Base-by-base conservation (phyloP, 1,140 invertebrate species). In the Papilio helenus region DNA sequence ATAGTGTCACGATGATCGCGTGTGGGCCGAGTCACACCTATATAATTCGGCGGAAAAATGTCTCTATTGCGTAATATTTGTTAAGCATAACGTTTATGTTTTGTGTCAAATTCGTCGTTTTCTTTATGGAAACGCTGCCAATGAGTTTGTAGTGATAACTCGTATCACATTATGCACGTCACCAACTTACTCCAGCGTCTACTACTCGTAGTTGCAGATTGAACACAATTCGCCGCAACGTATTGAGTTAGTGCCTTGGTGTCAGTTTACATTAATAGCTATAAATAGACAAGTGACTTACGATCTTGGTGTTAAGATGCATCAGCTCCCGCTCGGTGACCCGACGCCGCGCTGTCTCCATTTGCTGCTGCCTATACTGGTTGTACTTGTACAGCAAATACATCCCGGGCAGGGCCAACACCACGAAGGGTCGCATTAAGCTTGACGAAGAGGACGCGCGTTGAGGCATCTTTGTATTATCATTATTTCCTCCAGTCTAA, bases 321-420 rank as follows among this genome's bases (percentile, higher is more conserved):
- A 97, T 96, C 78, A 98, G 95, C 92, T 98, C 97, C 80, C 97
- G 96, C 93, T 98, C 97, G 68, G 98, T 98, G 83, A 98, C 96
- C 84, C 97, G 96, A 84, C 97, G 95, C 82, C 97, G 95, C 65
- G 97, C 97, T 86, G 97, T 96, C 93, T 98, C 97, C 89, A 97
- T 96, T 92, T 97, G 97, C 90, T 97, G 97, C 79, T 97, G 95
- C 84, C 97, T 97, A 93, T 97, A 98, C 93, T 98, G 97, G 93
- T 97, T 98, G 95, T 98, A 98, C 94, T 98, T 98, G 95, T 98
- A 98, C 94, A 98, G 97, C 83, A 98, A 95, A 94, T 98, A 98
- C 97, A 98, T 98, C 81, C 97, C 97, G 81, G 97, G 97, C 84
- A 97, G 93, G 2, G 97, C 97, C 73, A 98, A 94, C 86, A 97